Evolutionary conservation across 2,888 invertebrate species (phyloP).

Genomic region (Trypoxylon attenuatum): DNA sequence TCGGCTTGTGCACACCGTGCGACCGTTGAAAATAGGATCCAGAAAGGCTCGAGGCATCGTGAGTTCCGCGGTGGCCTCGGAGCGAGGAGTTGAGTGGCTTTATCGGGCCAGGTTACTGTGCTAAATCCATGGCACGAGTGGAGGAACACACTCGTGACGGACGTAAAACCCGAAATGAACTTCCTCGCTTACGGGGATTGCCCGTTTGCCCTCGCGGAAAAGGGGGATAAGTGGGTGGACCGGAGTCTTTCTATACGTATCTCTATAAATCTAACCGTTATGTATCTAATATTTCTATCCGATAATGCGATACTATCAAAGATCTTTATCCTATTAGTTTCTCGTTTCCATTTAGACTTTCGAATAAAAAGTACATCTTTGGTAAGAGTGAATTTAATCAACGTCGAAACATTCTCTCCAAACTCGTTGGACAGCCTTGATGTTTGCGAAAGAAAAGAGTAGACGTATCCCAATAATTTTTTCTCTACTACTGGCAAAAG

Average conservation of each 20-base stretch:
- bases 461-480: too few species aligned
- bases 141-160: slow-evolving; percentile 44
- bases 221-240: slow-evolving; percentile 30
- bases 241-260: slow-evolving; percentile 6
- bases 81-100: slow-evolving; percentile 45
- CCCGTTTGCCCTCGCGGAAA: slow-evolving; percentile 40
- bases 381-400: too few species aligned
- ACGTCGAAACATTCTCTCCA: too few species aligned
- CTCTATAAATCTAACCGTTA: not conserved
- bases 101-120: slow-evolving; percentile 46
- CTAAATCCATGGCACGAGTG: slow-evolving; percentile 51
- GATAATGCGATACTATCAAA: too few species aligned
- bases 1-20: not conserved
- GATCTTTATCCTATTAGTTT: too few species aligned
- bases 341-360: too few species aligned
- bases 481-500: too few species aligned
- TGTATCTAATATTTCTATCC: too few species aligned
- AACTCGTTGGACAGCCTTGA: too few species aligned
- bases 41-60: slow-evolving; percentile 26
- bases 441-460: too few species aligned
- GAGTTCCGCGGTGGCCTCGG: slow-evolving; percentile 30
- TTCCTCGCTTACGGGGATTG: slow-evolving; percentile 49
- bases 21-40: slow-evolving; percentile 26
- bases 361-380: too few species aligned
- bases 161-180: slow-evolving; percentile 50